phyloP scores from a whole-genome alignment of 2,797 vertebrate genomes.

The Menidia menidia region DNA sequence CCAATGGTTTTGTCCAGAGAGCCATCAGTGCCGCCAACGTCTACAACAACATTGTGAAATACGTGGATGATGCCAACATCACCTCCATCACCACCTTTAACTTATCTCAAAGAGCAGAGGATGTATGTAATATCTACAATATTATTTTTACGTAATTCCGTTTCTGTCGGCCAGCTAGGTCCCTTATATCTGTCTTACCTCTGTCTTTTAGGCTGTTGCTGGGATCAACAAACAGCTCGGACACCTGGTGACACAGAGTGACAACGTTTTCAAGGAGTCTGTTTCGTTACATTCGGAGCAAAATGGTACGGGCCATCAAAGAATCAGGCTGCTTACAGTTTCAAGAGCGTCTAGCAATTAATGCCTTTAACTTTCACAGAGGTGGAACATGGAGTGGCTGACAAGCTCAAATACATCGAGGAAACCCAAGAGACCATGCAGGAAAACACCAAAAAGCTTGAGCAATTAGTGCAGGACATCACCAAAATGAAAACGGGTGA shows the following conservation, averaged over 20 bases:
- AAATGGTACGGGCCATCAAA: conserved; percentile 77
- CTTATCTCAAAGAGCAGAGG: conserved; percentile 85
- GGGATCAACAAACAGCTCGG: conserved; percentile 87
- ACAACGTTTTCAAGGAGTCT: conserved; percentile 84
- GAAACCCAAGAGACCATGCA: conserved; percentile 85
- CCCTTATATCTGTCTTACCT: neutral
- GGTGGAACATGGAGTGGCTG: conserved; percentile 73
- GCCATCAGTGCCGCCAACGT: conserved; percentile 95
- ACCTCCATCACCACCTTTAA: conserved; percentile 85
- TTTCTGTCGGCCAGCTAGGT: neutral
- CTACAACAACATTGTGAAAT: conserved; percentile 92
- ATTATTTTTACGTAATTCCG: neutral
- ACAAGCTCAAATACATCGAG: conserved; percentile 84
- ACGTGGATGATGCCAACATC: conserved; percentile 87
- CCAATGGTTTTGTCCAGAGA: conserved; percentile 93
- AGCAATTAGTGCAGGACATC: conserved; percentile 78
- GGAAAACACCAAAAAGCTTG: conserved; percentile 78
- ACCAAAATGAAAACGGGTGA: conserved; percentile 85
- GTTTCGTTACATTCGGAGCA: conserved; percentile 84
- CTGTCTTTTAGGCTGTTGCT: conserved; percentile 81
- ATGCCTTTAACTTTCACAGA: conserved; percentile 64
- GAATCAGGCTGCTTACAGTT: neutral
- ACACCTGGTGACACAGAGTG: conserved; percentile 85
- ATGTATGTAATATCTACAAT: conserved; percentile 81
- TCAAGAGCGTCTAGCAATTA: neutral